Conservation (phyloP, 2,888 invertebrate species). For the Philaethria dido region DNA sequence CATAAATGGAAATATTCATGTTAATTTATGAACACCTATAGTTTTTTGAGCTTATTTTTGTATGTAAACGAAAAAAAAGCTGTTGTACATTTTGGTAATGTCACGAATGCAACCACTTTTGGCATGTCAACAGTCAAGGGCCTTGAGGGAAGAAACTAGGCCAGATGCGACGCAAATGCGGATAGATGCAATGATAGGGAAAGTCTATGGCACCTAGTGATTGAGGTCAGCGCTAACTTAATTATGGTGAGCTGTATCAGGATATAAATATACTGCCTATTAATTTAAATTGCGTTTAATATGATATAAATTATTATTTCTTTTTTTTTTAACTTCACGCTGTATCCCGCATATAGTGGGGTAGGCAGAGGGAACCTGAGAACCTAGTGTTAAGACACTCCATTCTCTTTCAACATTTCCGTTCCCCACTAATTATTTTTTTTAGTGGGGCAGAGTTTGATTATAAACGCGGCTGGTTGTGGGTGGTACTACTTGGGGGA, state of each 20-base stretch:
- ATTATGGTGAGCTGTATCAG: constrained; percentile 10
- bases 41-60: background rate
- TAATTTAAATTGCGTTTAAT: background rate
- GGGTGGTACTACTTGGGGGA: no score
- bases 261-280: background rate
- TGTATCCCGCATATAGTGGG: no score
- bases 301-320: background rate
- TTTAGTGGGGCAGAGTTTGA: no score
- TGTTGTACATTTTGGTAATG: constrained; percentile 19
- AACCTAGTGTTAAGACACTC: no score
- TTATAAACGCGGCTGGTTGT: no score
- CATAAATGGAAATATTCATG: no score
- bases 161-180: constrained; percentile 44
- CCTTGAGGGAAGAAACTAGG: constrained; percentile 44
- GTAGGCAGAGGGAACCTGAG: no score
- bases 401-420: no score
- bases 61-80: constrained; percentile 10
- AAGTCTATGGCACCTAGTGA: constrained; percentile 31
- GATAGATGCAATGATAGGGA: constrained; percentile 40
- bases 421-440: no score
- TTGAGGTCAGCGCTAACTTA: constrained; percentile 24
- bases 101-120: constrained; percentile 35
- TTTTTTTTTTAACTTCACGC: no score
- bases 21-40: no score
- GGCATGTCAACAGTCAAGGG: constrained; percentile 38